Evolutionary conservation across 2,888 invertebrate genomes (phyloP), one percentile per base, ranked within the genome.

Genomic region (Tricholauxania praeusta): DNA sequence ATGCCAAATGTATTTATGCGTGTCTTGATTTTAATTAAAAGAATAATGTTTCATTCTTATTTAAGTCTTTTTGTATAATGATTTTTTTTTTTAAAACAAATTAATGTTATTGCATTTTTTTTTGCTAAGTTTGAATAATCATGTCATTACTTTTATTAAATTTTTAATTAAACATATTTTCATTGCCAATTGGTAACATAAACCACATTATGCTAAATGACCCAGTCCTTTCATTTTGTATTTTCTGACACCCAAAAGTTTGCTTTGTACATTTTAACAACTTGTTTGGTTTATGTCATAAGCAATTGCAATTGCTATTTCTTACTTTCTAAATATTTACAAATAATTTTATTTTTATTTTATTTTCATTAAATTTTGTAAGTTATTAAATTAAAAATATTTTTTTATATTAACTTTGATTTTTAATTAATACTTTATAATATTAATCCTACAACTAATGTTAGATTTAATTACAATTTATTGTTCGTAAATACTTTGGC

Each of bases 1-100:
- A 64, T 64, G 64, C 64, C 64, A 64, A 64, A 51, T 64, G 64
- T 64, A 64, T 64, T 51, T 64, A 64, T 64, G 64, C 64, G 64
- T 51, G 15, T 64, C 51, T 64, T 48, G 64, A 51, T 64, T 64
- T 49, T 64, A 49, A 14, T 17, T 51, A 39, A 64, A 49, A 12
- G 51, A 15, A 28, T 39, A 39, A 39, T 28, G 22, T 48, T n/a
- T 39, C 49, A 49, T 64, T 64, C 49, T 52, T 17, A 49, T 39
- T 39, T 10, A 39, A 39, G 39, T 39, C 39, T 39, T 39, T 39
- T 39, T 39, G 10, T 39, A 39, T 10, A 4, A 32, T 32, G n/a
- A n/a, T 32, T 32, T 32, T 32, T 32, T 39, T 39, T 39, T 39
- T 39, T 39, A 39, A 39, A 39, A 39, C 39, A 39, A 39, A 39